Evolutionary conservation across 2,888 invertebrate species (phyloP).

Genomic region (Ferrisia virgata): DNA sequence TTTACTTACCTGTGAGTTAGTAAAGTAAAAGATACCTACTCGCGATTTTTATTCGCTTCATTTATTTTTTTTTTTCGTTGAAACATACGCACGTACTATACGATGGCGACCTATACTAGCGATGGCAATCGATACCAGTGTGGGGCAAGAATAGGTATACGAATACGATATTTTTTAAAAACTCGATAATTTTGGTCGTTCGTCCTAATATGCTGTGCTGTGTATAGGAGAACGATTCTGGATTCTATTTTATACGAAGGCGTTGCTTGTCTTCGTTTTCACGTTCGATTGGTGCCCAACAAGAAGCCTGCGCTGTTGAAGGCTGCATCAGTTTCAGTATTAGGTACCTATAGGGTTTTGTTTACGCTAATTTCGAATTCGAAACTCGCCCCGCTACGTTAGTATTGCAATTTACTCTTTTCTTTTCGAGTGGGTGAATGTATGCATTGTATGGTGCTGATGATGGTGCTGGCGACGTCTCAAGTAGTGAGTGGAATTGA

Average conservation of each 20-base stretch:
- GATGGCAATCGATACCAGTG: neutral
- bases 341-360: neutral
- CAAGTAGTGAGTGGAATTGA: neutral
- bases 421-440: neutral
- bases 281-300: constrained; percentile 8
- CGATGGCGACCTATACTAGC: neutral
- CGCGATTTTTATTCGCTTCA: neutral
- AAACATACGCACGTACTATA: no score
- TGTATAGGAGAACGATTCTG: neutral
- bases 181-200: neutral
- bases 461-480: no score
- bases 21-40: neutral
- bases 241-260: neutral
- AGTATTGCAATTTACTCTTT: neutral
- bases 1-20: no score
- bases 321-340: neutral
- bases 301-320: neutral
- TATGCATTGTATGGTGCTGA: no score
- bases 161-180: neutral
- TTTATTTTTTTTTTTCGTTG: neutral
- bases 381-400: neutral
- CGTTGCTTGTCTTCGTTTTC: neutral
- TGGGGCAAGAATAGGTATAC: neutral
- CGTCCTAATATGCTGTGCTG: neutral
- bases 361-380: neutral